Evolutionary conservation across 2,113 vertebrate genomes (phyloP).

Genomic region (Helogale parvula): DNA sequence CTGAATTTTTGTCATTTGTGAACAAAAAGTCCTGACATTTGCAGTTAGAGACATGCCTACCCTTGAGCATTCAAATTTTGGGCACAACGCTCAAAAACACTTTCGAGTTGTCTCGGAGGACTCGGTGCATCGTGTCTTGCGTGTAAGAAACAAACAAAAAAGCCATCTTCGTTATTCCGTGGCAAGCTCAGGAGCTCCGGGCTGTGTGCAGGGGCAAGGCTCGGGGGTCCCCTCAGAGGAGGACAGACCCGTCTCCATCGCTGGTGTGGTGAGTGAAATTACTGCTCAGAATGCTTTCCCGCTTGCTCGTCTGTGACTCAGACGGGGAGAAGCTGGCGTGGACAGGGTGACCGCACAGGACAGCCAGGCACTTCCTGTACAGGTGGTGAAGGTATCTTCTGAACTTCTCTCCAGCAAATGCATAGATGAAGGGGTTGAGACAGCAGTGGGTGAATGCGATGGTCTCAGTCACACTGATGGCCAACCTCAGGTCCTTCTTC

Average conservation of each 20-base stretch:
- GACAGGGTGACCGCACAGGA: slow-evolving; percentile 69
- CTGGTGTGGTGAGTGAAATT: slow-evolving; percentile 81
- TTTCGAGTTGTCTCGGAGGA: not conserved
- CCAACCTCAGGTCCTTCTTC: slow-evolving; percentile 51
- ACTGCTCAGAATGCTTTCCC: slow-evolving; percentile 70
- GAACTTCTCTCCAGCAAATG: slow-evolving; percentile 94
- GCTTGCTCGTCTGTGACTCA: slow-evolving; percentile 58
- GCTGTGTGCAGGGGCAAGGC: not conserved
- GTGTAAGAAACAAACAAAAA: not conserved
- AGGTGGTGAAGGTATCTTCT: slow-evolving; percentile 86
- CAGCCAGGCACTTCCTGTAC: slow-evolving; percentile 77
- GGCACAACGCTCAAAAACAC: not conserved
- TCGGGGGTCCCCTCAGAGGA: slow-evolving; percentile 53
- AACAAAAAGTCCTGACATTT: not conserved
- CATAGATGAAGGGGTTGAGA: slow-evolving; percentile 95
- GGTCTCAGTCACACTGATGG: slow-evolving; percentile 86
- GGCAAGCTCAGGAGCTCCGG: not conserved
- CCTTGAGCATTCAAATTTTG: not conserved
- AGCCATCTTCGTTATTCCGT: not conserved
- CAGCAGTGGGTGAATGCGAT: slow-evolving; percentile 93
- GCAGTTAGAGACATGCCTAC: not conserved
- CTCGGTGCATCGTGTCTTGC: not conserved
- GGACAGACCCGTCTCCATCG: slow-evolving; percentile 73
- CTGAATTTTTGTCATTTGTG: not conserved
- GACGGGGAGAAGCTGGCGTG: slow-evolving; percentile 27